Evolutionary conservation across 2,888 invertebrate species (phyloP).

Genomic region (Drosophila koepferae): DNA sequence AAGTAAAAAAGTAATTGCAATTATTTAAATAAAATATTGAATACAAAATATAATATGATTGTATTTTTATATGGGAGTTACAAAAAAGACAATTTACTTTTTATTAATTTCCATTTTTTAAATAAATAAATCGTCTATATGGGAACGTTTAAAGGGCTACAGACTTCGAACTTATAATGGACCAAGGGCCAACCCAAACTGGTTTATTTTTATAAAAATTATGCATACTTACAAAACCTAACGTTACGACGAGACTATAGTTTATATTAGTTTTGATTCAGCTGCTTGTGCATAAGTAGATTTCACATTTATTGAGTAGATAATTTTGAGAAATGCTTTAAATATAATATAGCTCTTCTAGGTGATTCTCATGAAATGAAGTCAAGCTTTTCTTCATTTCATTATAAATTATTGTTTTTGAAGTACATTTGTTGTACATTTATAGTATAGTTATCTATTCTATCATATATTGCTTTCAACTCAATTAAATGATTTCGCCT

Average conservation of each 20-base stretch:
- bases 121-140: too few species aligned
- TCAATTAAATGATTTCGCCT: neutral
- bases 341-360: too few species aligned
- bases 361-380: too few species aligned
- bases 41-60: slow-evolving; percentile 56
- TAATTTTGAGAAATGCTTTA: too few species aligned
- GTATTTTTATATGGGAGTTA: neutral
- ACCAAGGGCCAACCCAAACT: neutral
- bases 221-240: neutral
- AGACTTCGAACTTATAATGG: neutral
- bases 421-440: too few species aligned
- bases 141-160: neutral
- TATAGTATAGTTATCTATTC: too few species aligned
- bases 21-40: slow-evolving; percentile 80
- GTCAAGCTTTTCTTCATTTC: too few species aligned
- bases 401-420: too few species aligned
- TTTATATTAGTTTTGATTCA: too few species aligned
- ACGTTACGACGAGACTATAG: too few species aligned
- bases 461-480: too few species aligned
- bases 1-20: slow-evolving; percentile 69
- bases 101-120: neutral
- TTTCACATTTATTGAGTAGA: neutral
- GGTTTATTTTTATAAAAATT: neutral
- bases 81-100: neutral
- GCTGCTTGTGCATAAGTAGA: neutral